Evolutionary conservation across 2,113 vertebrate species (phyloP).

Genomic region (Tachycineta bicolor): DNA sequence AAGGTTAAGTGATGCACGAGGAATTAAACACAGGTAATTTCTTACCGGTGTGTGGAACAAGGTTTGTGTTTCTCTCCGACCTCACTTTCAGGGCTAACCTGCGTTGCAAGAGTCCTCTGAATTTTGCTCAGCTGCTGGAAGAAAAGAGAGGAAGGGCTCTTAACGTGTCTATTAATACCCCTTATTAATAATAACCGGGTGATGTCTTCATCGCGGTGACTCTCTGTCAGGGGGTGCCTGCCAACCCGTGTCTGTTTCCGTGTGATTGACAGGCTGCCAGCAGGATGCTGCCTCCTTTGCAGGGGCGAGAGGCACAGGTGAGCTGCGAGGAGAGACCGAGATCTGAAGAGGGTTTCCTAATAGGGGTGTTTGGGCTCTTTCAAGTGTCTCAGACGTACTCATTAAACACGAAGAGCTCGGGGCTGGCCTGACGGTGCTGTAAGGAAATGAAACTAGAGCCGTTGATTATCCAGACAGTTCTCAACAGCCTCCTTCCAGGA

Average conservation of each 20-base stretch:
- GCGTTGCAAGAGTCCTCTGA: not conserved
- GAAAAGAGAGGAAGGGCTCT: not conserved
- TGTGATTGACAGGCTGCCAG: slow-evolving; percentile 55
- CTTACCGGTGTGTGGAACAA: not conserved
- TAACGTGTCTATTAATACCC: not conserved
- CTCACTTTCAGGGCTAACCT: not conserved
- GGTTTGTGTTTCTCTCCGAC: not conserved
- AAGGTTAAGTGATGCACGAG: not conserved
- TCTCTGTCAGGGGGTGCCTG: slow-evolving; percentile 37
- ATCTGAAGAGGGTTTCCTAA: slow-evolving; percentile 52
- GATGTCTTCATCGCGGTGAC: slow-evolving; percentile 39
- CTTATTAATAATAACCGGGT: slow-evolving; percentile 40
- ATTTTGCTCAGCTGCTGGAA: not conserved
- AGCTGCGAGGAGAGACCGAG: slow-evolving; percentile 11
- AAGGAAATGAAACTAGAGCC: slow-evolving; percentile 52
- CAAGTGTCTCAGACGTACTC: slow-evolving; percentile 40
- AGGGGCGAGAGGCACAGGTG: slow-evolving; percentile 47
- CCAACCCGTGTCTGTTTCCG: not conserved
- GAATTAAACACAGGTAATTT: not conserved
- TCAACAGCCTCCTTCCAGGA: slow-evolving; percentile 56
- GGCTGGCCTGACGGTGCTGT: not conserved
- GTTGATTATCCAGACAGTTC: slow-evolving; percentile 58
- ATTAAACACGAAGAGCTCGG: slow-evolving; percentile 52
- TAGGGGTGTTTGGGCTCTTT: slow-evolving; percentile 40
- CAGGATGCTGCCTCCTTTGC: slow-evolving; percentile 27